phyloP scores from a whole-genome alignment of 2,888 invertebrate genomes.

The Steinernema hermaphroditum region DNA sequence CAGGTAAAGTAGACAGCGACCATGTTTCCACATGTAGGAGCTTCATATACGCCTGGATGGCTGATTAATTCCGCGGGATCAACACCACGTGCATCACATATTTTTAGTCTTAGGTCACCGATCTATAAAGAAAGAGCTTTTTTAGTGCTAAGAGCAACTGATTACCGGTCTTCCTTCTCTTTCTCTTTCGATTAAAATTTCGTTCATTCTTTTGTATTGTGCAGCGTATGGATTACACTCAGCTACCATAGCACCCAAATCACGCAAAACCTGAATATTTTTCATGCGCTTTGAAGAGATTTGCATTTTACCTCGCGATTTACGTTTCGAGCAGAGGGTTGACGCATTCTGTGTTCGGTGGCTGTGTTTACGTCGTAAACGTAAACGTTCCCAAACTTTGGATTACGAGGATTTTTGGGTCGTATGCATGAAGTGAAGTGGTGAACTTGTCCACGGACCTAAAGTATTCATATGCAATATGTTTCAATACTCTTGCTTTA shows the following conservation, averaged over 20 bases:
- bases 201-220: neutral
- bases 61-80: neutral
- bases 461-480: too few species aligned
- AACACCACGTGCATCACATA: neutral
- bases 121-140: neutral
- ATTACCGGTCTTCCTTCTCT: neutral
- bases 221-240: neutral
- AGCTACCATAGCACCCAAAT: neutral
- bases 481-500: neutral
- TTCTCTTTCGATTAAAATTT: neutral
- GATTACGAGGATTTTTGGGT: neutral
- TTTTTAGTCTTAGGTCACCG: neutral
- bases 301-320: neutral
- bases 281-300: too few species aligned
- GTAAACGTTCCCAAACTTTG: neutral
- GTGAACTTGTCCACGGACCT: neutral
- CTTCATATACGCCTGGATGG: constrained; percentile 4
- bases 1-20: neutral
- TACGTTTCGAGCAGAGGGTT: neutral
- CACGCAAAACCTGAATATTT: neutral
- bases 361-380: neutral
- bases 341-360: neutral
- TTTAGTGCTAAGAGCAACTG: neutral
- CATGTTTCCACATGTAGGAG: neutral
- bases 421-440: neutral